These are phyloP conservation scores for Danio aesculapii DNA, from an alignment of 2,797 vertebrate genomes.

Conservation along the genomic window DNA sequence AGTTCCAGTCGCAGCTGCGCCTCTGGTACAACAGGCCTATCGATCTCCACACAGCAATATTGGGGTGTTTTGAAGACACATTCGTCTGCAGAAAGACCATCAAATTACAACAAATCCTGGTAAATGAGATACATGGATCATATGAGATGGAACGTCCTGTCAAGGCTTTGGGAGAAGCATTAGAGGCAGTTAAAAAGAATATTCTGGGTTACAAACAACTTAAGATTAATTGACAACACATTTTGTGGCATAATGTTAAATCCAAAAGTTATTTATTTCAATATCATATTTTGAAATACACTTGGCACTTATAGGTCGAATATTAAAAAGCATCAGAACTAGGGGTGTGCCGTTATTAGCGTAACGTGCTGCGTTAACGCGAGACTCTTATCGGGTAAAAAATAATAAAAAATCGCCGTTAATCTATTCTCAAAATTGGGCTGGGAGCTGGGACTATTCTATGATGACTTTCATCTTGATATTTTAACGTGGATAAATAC, in stretches of 20 bases:
- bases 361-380: too few relatives aligned
- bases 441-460: too few relatives aligned
- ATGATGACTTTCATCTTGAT: too few relatives aligned
- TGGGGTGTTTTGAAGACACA: neutral
- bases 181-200: neutral
- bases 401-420: too few relatives aligned
- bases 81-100: neutral
- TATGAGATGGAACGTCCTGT: neutral
- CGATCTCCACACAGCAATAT: slow-evolving; percentile 4
- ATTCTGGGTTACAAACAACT: neutral
- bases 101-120: slow-evolving; percentile 14
- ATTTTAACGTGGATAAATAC: too few relatives aligned
- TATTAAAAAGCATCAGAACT: too few relatives aligned
- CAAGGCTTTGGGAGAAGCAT: neutral
- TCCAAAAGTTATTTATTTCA: neutral
- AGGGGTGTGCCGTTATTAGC: too few relatives aligned
- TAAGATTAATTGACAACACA: neutral
- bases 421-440: too few relatives aligned
- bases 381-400: too few relatives aligned
- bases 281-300: too few relatives aligned
- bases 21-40: slow-evolving; percentile 16
- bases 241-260: neutral
- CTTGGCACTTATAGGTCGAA: too few relatives aligned
- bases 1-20: slow-evolving; percentile 35
- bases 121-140: slow-evolving; percentile 19